Percentiles rank a stretch among this genome's conserved stretches.
Evolutionary conservation across 1,140 invertebrate species (phyloP).

Genomic region (Helicoverpa zea): DNA sequence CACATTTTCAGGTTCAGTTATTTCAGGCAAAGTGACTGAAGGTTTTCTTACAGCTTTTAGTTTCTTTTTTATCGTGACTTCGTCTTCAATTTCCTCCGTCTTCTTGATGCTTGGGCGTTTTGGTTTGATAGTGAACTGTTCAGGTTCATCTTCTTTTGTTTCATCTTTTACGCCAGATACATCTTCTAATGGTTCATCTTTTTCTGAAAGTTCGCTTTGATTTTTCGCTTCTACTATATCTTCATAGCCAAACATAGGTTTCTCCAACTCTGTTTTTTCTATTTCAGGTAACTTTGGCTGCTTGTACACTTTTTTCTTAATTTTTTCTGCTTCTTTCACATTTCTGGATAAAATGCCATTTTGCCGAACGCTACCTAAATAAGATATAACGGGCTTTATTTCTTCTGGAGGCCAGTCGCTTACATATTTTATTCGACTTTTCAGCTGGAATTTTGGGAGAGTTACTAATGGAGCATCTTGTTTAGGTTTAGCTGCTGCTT

Average conservation of each 20-base stretch:
- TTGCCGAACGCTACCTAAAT: conserved; percentile 87
- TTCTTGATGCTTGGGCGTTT: conserved; percentile 80
- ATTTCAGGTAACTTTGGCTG: conserved; percentile 78
- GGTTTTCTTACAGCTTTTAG: conserved; percentile 89
- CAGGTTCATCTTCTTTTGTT: conserved; percentile 73
- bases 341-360: conserved; percentile 90
- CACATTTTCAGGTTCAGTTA: conserved; percentile 91
- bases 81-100: conserved; percentile 90
- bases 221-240: conserved; percentile 74
- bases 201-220: conserved; percentile 65
- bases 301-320: conserved; percentile 86
- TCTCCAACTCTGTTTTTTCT: conserved; percentile 83
- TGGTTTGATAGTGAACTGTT: conserved; percentile 88
- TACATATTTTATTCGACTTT: conserved; percentile 88
- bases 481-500: conserved; percentile 85
- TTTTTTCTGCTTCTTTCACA: conserved; percentile 89
- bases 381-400: conserved; percentile 85
- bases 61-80: conserved; percentile 91
- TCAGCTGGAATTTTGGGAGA: conserved; percentile 89
- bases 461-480: conserved; percentile 83
- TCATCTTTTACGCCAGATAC: conserved; percentile 48
- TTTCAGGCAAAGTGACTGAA: conserved; percentile 89
- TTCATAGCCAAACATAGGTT: conserved; percentile 79
- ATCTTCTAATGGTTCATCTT: conserved; percentile 56
- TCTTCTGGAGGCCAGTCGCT: conserved; percentile 88